phyloP scores from a whole-genome alignment of 1,140 invertebrate species.

The Nasonia giraulti region DNA sequence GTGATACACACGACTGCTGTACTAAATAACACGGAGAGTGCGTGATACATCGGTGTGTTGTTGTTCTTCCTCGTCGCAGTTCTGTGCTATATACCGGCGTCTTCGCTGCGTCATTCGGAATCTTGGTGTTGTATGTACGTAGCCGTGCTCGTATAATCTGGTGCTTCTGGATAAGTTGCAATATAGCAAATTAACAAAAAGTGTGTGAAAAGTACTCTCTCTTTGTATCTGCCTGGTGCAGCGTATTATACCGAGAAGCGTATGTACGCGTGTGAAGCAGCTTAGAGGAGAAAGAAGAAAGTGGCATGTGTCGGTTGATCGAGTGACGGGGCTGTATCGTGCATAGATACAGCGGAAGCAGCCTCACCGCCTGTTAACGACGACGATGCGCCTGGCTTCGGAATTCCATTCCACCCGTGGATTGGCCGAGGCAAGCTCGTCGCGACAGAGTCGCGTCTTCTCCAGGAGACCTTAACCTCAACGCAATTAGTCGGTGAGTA shows the following conservation, averaged over 20 bases:
- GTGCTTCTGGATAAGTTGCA: background rate
- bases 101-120: background rate
- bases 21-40: background rate
- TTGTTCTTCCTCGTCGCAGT: background rate
- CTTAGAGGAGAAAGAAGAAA: background rate
- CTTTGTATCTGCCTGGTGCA: background rate
- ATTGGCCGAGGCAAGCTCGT: slow-evolving; percentile 28
- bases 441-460: slow-evolving; percentile 24
- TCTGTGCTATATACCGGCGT: background rate
- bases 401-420: background rate
- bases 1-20: background rate
- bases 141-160: background rate
- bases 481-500: slow-evolving; percentile 43
- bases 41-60: background rate
- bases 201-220: background rate
- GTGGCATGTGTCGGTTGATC: background rate
- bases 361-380: slow-evolving; percentile 4
- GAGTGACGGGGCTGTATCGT: background rate
- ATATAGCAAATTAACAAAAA: background rate
- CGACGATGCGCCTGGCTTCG: slow-evolving; percentile 42
- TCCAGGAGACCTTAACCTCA: slow-evolving; percentile 43
- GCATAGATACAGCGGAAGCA: background rate
- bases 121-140: background rate
- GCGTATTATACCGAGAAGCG: background rate
- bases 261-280: background rate